Evolutionary conservation across 2,797 vertebrate genomes (phyloP).

Genomic region (Crenichthys baileyi): DNA sequence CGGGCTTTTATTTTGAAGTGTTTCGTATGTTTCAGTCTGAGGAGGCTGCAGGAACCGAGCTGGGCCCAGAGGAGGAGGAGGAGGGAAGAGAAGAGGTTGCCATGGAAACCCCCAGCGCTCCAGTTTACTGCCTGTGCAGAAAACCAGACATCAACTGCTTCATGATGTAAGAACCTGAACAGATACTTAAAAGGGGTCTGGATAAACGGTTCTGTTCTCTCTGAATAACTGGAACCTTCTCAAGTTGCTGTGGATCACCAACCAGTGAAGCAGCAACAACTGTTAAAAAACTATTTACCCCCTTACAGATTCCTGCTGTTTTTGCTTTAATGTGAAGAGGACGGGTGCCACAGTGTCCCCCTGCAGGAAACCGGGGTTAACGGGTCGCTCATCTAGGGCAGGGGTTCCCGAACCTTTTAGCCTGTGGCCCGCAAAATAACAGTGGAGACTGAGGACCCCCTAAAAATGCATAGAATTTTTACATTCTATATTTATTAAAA

Average conservation of each 20-base stretch:
- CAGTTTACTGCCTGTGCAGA: constrained; percentile 88
- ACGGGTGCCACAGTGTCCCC: background rate
- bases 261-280: too few relatives aligned
- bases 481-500: too few relatives aligned
- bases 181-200: background rate
- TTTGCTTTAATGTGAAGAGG: background rate
- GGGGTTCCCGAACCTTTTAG: too few relatives aligned
- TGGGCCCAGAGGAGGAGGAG: constrained; percentile 12
- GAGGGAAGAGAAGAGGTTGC: constrained; percentile 19
- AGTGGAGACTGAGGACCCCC: too few relatives aligned
- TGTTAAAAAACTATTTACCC: background rate
- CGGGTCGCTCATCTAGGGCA: too few relatives aligned
- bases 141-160: constrained; percentile 94
- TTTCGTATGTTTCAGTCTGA: constrained; percentile 51
- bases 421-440: too few relatives aligned
- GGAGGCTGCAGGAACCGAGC: constrained; percentile 37
- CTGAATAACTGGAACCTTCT: background rate
- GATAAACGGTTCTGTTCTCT: background rate
- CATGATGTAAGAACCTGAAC: constrained; percentile 84
- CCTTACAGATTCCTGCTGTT: background rate
- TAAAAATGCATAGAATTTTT: too few relatives aligned
- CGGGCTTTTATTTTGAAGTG: background rate
- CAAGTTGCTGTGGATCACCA: too few relatives aligned
- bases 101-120: constrained; percentile 53
- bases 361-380: too few relatives aligned